These are phyloP conservation scores for Temnothorax nylanderi DNA, from an alignment of 1,140 invertebrate genomes.

Conservation along the genomic window DNA sequence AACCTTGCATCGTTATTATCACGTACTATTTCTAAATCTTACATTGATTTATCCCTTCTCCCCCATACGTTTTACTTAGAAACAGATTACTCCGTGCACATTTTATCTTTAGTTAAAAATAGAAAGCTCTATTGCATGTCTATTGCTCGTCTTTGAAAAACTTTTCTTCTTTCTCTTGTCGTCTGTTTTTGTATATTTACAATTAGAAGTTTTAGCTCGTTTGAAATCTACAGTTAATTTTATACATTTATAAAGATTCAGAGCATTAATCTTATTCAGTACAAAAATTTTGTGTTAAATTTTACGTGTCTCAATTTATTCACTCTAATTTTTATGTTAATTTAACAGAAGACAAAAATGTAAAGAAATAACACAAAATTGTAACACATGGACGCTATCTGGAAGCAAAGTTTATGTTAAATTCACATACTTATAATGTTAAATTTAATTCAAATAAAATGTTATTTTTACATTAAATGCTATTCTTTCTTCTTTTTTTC, in stretches of 20 bases:
- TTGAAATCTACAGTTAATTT: neutral
- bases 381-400: no score
- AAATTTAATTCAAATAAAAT: no score
- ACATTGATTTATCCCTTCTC: constrained; percentile 12
- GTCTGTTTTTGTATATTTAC: neutral
- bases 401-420: no score
- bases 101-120: neutral
- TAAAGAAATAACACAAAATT: no score
- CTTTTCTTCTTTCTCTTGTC: neutral
- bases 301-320: no score
- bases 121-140: neutral
- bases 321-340: no score
- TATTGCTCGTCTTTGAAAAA: neutral
- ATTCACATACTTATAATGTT: no score
- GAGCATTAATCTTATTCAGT: no score
- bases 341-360: no score
- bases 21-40: neutral
- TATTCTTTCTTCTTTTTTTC: no score
- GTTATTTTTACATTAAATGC: no score
- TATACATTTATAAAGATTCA: neutral
- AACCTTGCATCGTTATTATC: neutral
- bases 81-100: neutral
- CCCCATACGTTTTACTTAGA: neutral
- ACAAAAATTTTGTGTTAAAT: no score
- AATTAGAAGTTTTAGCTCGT: neutral